Conservation (phyloP, 2,113 vertebrate genomes). For the Gracilinanus agilis region DNA sequence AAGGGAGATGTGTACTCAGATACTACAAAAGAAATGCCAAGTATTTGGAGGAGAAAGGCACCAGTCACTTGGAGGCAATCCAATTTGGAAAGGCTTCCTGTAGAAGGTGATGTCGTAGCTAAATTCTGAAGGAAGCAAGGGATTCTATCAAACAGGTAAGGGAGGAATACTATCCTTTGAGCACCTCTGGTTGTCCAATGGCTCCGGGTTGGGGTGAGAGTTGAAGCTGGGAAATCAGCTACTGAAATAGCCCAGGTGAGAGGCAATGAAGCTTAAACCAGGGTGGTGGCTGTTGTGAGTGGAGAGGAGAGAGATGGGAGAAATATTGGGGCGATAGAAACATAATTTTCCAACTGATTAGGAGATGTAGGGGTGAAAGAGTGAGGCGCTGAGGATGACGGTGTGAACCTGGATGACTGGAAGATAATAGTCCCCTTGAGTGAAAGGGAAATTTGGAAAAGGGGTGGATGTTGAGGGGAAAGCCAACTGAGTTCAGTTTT, state of each 20-base stretch:
- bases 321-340: background rate
- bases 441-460: background rate
- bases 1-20: background rate
- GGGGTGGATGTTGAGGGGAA: background rate
- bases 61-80: background rate
- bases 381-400: background rate
- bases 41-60: background rate
- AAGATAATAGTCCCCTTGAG: background rate
- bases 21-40: background rate
- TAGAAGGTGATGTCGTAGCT: background rate
- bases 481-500: background rate
- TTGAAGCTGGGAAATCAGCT: background rate
- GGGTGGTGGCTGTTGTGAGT: background rate
- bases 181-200: background rate
- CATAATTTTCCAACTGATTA: background rate
- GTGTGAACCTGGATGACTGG: background rate
- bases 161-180: background rate
- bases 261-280: background rate
- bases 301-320: background rate
- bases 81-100: background rate
- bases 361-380: background rate
- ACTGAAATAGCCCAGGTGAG: background rate
- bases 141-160: background rate
- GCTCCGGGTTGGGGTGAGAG: background rate
- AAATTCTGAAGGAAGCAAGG: background rate